Conservation (phyloP, 2,797 vertebrate genomes). For the Lagodon rhomboides region DNA sequence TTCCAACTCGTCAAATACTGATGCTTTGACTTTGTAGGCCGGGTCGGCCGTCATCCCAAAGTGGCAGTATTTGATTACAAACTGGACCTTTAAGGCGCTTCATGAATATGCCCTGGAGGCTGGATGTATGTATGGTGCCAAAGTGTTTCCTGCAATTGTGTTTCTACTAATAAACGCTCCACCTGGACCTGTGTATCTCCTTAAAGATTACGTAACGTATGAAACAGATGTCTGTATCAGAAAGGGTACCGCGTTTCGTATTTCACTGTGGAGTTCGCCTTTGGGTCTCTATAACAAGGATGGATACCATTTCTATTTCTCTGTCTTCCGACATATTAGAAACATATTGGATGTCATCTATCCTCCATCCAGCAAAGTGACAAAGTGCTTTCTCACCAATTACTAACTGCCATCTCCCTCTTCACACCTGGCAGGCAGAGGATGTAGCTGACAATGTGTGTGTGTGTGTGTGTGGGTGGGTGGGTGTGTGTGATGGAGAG, state of each 20-base stretch:
- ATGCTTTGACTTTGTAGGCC: too few relatives aligned
- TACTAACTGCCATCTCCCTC: conserved; percentile 78
- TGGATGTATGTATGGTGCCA: background rate
- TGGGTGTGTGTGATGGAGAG: conserved; percentile 17
- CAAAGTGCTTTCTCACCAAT: conserved; percentile 84
- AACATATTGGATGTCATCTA: conserved; percentile 74
- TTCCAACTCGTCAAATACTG: too few relatives aligned
- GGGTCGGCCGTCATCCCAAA: too few relatives aligned
- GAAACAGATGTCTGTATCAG: background rate
- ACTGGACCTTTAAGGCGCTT: too few relatives aligned
- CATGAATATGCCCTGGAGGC: background rate
- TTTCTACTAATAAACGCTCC: background rate
- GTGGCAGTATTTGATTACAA: too few relatives aligned
- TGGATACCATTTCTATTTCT: conserved; percentile 51
- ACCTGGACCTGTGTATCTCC: background rate
- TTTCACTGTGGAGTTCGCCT: conserved; percentile 31
- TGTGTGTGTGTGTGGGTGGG: conserved; percentile 30
- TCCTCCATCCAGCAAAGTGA: conserved; percentile 76
- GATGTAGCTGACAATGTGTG: conserved; percentile 60
- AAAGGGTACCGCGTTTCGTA: conserved; percentile 11
- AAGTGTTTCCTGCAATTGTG: background rate
- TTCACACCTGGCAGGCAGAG: conserved; percentile 79
- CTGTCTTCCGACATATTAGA: conserved; percentile 64
- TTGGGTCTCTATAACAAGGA: conserved; percentile 47
- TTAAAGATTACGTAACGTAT: conserved; percentile 3